Percentiles rank a stretch among this genome's conserved stretches.
Evolutionary conservation across 2,113 vertebrate genomes (phyloP).

Genomic region (Balaeniceps rex): DNA sequence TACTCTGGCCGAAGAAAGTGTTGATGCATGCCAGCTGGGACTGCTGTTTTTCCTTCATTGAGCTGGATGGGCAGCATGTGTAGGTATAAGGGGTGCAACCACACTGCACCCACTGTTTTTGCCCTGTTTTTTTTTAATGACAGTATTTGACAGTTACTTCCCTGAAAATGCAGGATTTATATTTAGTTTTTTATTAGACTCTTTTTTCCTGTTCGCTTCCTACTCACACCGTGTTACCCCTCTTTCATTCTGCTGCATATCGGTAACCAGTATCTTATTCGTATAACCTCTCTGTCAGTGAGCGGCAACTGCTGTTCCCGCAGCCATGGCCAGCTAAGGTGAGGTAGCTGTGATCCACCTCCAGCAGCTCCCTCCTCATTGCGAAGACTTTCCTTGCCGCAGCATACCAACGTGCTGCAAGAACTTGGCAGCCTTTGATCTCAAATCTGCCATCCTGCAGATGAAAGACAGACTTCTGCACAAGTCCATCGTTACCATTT

Average conservation of each 20-base stretch:
- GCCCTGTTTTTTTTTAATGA: neutral
- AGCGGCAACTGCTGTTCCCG: neutral
- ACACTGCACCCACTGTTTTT: neutral
- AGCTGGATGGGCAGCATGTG: neutral
- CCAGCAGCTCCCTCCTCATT: neutral
- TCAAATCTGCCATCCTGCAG: neutral
- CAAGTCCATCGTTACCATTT: neutral
- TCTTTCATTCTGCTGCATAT: neutral
- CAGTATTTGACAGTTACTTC: neutral
- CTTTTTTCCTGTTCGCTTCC: neutral
- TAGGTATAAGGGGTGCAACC: neutral
- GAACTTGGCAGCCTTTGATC: neutral
- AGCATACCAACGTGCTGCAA: neutral
- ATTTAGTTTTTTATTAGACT: neutral
- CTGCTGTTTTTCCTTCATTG: neutral
- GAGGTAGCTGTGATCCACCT: neutral
- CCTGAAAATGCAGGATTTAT: neutral
- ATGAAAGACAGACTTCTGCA: neutral
- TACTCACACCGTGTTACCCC: neutral
- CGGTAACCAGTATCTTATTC: neutral
- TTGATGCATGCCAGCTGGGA: fast-evolving
- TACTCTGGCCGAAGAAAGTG: neutral
- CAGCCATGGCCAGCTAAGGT: neutral
- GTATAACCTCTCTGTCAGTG: neutral
- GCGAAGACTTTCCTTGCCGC: neutral